Conservation (phyloP, 23 tunicate species). For the Halocynthia aurantium region DNA sequence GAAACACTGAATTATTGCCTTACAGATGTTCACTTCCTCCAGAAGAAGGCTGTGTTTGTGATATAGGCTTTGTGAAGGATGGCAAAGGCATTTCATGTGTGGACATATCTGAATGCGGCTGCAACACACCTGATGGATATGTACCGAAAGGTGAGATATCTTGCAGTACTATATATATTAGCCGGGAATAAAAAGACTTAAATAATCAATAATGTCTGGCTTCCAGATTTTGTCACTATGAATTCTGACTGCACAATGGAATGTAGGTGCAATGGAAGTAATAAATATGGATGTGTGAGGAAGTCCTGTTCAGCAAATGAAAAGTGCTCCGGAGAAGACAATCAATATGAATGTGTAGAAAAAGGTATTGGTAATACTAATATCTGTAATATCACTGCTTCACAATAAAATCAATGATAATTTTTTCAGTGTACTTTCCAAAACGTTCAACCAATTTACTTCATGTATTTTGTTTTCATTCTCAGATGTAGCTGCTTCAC, state of each 20-base stretch:
- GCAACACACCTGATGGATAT: slow-evolving; percentile 24
- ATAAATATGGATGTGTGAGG: slow-evolving; percentile 19
- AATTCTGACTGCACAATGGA: slow-evolving; percentile 23
- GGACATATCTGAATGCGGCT: slow-evolving; percentile 44
- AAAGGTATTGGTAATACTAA: no score
- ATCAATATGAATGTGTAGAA: no score
- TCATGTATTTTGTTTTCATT: no score
- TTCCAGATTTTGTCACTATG: slow-evolving; percentile 27
- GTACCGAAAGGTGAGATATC: slow-evolving; percentile 25
- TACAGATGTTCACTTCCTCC: slow-evolving; percentile 27
- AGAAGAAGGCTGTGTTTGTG: slow-evolving; percentile 44
- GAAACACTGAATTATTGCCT: background rate
- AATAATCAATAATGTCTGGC: background rate
- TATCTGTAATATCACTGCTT: no score
- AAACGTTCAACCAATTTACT: no score
- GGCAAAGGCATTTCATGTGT: slow-evolving; percentile 37
- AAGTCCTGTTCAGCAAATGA: slow-evolving; percentile 19
- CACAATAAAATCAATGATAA: no score
- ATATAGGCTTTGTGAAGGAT: slow-evolving; percentile 34
- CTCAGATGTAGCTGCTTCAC: no score
- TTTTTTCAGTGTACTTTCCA: no score
- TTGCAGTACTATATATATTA: background rate
- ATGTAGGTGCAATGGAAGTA: slow-evolving; percentile 34
- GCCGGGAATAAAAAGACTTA: background rate
- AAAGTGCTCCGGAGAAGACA: slow-evolving; percentile 3